Evolutionary conservation across 2,797 vertebrate species (phyloP).

Genomic region (Phyllotis vaccarum): DNA sequence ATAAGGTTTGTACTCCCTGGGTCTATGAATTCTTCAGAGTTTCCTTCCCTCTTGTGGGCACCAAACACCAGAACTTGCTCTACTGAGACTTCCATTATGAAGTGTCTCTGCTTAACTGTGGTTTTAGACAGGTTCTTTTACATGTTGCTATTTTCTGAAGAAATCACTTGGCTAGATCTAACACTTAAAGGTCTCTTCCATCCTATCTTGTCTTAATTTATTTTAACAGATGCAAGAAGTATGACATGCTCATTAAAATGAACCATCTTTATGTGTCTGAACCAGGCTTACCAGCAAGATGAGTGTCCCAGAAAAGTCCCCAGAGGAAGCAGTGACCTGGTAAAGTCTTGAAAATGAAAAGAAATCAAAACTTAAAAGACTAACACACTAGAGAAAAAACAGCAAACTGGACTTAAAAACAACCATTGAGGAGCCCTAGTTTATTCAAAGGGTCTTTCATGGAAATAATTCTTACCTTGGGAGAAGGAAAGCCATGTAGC

Average conservation of each 20-base stretch:
- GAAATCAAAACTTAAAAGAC: neutral
- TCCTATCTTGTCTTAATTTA: conserved; percentile 69
- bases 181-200: conserved; percentile 58
- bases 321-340: neutral
- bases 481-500: fast-evolving
- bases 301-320: neutral
- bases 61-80: neutral
- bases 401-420: neutral
- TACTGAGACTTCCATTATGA: conserved; percentile 8
- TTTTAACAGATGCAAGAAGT: conserved; percentile 61
- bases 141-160: conserved; percentile 26
- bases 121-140: conserved; percentile 36
- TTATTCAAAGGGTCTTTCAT: neutral
- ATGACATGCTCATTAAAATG: conserved; percentile 55
- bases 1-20: neutral
- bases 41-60: neutral
- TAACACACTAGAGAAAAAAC: neutral
- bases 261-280: neutral
- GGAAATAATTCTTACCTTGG: neutral
- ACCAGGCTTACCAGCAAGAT: neutral
- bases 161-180: conserved; percentile 60
- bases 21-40: neutral
- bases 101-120: conserved; percentile 48
- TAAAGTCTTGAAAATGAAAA: conserved; percentile 37
- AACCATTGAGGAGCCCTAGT: neutral